phyloP scores from a whole-genome alignment of 2,113 vertebrate species.

The Bagarius yarrelli region DNA sequence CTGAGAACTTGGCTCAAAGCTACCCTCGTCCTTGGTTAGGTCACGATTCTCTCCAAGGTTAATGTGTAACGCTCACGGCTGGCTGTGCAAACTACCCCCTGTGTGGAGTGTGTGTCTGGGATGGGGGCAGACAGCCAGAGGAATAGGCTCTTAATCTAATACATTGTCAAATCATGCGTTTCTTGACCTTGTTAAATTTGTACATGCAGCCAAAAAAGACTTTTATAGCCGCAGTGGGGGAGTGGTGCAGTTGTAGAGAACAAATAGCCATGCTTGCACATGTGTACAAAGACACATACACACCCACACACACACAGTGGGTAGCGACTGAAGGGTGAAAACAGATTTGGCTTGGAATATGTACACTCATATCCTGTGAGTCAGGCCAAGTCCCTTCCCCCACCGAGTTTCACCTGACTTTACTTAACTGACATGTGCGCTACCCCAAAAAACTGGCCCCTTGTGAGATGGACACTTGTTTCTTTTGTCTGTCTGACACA shows the following conservation, averaged over 20 bases:
- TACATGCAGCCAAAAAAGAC: constrained; percentile 39
- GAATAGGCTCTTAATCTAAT: constrained; percentile 47
- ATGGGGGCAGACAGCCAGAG: constrained; percentile 10
- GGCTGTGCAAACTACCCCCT: constrained; percentile 41
- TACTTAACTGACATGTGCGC: constrained; percentile 41
- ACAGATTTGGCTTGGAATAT: constrained; percentile 31
- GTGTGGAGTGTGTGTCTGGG: constrained; percentile 27
- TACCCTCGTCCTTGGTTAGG: constrained; percentile 46
- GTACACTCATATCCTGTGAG: constrained; percentile 40
- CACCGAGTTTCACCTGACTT: constrained; percentile 50
- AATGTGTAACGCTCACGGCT: constrained; percentile 48
- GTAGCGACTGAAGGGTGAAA: constrained; percentile 35
- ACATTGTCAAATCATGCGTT: constrained; percentile 42
- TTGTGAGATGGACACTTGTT: constrained; percentile 57
- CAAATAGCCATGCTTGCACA: constrained; percentile 8
- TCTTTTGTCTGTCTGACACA: constrained; percentile 36
- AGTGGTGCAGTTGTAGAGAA: constrained; percentile 42
- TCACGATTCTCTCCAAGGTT: constrained; percentile 48
- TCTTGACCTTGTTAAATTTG: constrained; percentile 50
- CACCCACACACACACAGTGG: constrained; percentile 21
- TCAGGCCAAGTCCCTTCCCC: constrained; percentile 46
- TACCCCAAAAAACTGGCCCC: constrained; percentile 55
- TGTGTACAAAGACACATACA: constrained; percentile 28
- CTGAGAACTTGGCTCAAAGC: constrained; percentile 32
- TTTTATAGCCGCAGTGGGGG: constrained; percentile 30